A percentile compares a stretch with the other conserved stretches of the same genome.
phyloP scores from a whole-genome alignment of 2,888 invertebrate species.

The Chrysomela aeneicollis region DNA sequence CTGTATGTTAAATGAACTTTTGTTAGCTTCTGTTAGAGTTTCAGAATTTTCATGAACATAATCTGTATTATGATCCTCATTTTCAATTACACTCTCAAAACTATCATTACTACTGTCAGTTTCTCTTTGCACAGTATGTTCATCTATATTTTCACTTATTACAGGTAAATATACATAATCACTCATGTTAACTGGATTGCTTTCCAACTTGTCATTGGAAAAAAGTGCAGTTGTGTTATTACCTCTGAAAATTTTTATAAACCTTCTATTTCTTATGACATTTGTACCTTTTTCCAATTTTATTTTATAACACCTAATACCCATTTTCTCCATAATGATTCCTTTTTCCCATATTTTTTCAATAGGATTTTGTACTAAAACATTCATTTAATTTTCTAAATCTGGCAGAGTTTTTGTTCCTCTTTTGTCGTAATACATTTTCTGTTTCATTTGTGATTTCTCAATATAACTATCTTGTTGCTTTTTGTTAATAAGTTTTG shows the following conservation, averaged over 20 bases:
- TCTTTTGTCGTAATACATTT: constrained; percentile 19
- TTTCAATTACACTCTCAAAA: too few species aligned
- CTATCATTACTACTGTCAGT: too few species aligned
- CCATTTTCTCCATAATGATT: constrained; percentile 11
- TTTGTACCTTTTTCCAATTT: constrained; percentile 18
- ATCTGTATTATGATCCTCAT: too few species aligned
- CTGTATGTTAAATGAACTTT: too few species aligned
- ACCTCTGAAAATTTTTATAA: constrained; percentile 14
- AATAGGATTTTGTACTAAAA: constrained; percentile 4
- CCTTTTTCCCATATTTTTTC: constrained; percentile 7
- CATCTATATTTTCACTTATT: neutral
- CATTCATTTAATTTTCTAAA: constrained; percentile 6
- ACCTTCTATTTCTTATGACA: constrained; percentile 15
- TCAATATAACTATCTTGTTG: constrained; percentile 2
- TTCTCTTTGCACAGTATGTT: neutral
- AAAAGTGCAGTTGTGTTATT: neutral
- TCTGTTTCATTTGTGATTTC: constrained; percentile 14
- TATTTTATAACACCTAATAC: constrained; percentile 13
- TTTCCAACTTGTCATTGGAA: constrained; percentile 2
- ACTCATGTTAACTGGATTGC: neutral
- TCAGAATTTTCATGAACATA: too few species aligned
- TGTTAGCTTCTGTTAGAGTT: too few species aligned
- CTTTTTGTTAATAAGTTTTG: constrained; percentile 20
- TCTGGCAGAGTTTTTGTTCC: constrained; percentile 1
- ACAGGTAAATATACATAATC: neutral